Conservation (phyloP, 2,797 vertebrate genomes). For the Helostoma temminkii region DNA sequence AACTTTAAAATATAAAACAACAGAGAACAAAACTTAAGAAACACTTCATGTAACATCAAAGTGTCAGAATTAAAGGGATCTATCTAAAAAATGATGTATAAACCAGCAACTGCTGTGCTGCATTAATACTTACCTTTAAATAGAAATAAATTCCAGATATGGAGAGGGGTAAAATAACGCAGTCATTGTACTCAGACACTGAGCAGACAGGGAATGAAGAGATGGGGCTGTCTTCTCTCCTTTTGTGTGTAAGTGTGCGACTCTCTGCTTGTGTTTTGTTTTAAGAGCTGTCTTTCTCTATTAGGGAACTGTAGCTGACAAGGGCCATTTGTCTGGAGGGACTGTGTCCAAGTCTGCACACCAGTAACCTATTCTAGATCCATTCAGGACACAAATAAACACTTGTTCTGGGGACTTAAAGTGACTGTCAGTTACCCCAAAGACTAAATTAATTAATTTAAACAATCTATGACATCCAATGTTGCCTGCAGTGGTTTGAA, state of each 20-base stretch:
- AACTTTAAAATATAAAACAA: neutral
- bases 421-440: neutral
- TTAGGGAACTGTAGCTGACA: slow-evolving; percentile 44
- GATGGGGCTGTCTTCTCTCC: slow-evolving; percentile 44
- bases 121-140: slow-evolving; percentile 34
- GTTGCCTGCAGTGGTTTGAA: neutral
- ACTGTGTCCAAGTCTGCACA: slow-evolving; percentile 16
- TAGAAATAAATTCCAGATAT: slow-evolving; percentile 30
- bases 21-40: neutral
- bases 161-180: slow-evolving; percentile 5
- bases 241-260: slow-evolving; percentile 4
- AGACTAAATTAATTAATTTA: neutral
- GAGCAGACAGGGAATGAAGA: slow-evolving; percentile 41
- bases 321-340: slow-evolving; percentile 48
- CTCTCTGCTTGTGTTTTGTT: slow-evolving; percentile 51
- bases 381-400: slow-evolving; percentile 13
- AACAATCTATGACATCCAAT: neutral
- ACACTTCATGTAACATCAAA: neutral
- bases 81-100: too few relatives aligned
- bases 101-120: neutral
- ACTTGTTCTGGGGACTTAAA: neutral
- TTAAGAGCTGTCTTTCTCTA: slow-evolving; percentile 35
- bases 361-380: slow-evolving; percentile 22
- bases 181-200: slow-evolving; percentile 23
- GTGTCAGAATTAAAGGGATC: too few relatives aligned